Evolutionary conservation across 2,797 vertebrate species (phyloP).

Genomic region (Apodemus agrarius): DNA sequence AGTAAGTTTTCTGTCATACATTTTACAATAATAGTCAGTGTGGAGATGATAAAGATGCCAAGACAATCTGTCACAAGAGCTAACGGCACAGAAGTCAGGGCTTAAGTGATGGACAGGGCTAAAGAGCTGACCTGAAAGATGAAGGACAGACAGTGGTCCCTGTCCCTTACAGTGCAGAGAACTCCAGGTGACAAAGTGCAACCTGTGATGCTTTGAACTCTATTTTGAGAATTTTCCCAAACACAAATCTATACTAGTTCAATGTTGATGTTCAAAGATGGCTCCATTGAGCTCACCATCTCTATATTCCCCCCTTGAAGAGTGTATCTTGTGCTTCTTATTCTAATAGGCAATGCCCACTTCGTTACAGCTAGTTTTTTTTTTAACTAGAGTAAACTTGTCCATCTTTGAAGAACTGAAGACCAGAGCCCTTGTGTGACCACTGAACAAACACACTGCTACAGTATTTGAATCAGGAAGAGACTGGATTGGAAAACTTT

Average conservation of each 20-base stretch:
- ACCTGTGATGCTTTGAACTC: no score
- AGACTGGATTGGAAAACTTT: not conserved
- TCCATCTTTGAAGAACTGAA: not conserved
- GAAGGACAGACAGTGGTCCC: accelerated
- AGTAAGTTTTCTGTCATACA: not conserved
- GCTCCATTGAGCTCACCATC: not conserved
- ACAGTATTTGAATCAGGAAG: not conserved
- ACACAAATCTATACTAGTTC: not conserved
- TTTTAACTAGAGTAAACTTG: not conserved
- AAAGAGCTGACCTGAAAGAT: not conserved
- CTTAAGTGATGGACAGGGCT: not conserved
- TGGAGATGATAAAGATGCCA: not conserved
- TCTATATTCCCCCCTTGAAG: not conserved
- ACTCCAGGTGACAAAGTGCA: not conserved
- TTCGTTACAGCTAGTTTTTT: not conserved
- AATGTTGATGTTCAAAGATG: not conserved
- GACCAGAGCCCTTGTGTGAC: not conserved
- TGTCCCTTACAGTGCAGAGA: accelerated
- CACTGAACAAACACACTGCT: not conserved
- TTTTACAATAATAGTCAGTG: not conserved
- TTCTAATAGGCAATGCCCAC: not conserved
- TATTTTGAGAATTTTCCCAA: not conserved
- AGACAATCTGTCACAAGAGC: not conserved
- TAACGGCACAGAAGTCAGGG: not conserved
- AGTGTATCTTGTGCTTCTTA: not conserved